phyloP scores from a whole-genome alignment of 1,140 invertebrate genomes.

The Drosophila aff. region DNA sequence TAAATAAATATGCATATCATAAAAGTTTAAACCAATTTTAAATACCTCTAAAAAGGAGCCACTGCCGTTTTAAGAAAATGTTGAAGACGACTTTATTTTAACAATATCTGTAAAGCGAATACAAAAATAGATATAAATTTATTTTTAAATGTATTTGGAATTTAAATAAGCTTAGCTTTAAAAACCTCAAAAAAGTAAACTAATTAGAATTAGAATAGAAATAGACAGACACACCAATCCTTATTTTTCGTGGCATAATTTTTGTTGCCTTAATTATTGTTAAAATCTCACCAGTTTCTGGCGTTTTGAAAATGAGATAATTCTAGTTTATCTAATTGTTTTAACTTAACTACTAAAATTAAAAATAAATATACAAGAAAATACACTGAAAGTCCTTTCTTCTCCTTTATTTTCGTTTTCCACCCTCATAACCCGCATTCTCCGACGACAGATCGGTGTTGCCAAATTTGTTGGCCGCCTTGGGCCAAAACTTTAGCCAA shows the following conservation, averaged over 20 bases:
- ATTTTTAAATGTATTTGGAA: too few species aligned
- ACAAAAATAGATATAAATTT: too few species aligned
- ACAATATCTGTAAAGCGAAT: too few species aligned
- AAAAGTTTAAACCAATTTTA: too few species aligned
- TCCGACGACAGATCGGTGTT: conserved; percentile 21
- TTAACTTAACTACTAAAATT: not conserved
- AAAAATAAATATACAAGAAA: not conserved
- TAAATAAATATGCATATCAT: not conserved
- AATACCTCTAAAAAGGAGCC: too few species aligned
- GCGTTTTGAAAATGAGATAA: not conserved
- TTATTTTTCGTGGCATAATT: not conserved
- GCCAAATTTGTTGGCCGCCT: conserved; percentile 31
- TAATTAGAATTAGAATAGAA: too few species aligned
- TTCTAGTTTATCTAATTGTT: not conserved
- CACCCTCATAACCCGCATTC: not conserved
- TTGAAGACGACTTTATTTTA: too few species aligned
- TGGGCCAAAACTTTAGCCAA: conserved; percentile 15
- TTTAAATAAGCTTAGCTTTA: too few species aligned
- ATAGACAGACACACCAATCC: too few species aligned
- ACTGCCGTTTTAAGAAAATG: too few species aligned
- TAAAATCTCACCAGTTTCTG: not conserved
- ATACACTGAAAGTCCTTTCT: not conserved
- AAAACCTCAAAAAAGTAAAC: too few species aligned
- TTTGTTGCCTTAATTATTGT: not conserved
- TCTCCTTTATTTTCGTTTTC: not conserved